Conservation (phyloP, 1,140 invertebrate species). For the Trinorchestia longiramus region DNA sequence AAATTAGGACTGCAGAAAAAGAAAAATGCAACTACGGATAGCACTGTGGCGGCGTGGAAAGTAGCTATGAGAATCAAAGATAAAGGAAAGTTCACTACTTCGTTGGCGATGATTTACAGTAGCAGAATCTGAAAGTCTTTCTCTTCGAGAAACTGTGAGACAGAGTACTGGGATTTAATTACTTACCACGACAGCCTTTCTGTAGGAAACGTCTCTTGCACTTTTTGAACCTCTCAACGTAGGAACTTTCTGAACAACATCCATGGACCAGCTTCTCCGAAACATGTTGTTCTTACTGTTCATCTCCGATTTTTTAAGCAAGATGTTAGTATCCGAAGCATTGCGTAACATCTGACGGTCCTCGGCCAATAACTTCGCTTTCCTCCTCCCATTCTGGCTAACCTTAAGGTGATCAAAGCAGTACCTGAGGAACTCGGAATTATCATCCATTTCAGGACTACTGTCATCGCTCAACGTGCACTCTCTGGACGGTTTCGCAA, state of each 20-base stretch:
- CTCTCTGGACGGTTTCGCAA: slow-evolving; percentile 16
- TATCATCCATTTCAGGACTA: slow-evolving; percentile 12
- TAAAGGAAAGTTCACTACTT: background rate
- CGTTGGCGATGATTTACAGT: background rate
- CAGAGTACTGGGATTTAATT: background rate
- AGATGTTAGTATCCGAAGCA: slow-evolving; percentile 9
- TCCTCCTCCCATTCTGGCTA: background rate
- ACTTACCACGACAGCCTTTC: slow-evolving; percentile 39
- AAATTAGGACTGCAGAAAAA: background rate
- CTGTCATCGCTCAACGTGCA: background rate
- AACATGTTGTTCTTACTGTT: background rate
- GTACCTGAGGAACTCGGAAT: background rate
- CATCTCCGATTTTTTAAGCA: background rate
- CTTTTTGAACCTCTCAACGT: background rate
- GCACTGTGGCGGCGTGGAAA: background rate
- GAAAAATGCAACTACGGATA: background rate
- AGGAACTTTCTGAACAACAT: background rate
- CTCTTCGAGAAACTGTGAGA: background rate
- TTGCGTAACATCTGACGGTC: background rate
- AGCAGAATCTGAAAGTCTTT: no score
- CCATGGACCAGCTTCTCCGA: slow-evolving; percentile 12
- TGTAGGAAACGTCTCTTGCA: background rate
- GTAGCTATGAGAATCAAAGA: background rate
- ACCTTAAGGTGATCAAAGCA: background rate
- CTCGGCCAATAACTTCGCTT: background rate